A percentile compares a stretch with the other conserved stretches of the same genome.
These are phyloP conservation scores for Peromyscus eremicus DNA, from an alignment of 2,797 vertebrate species.

Conservation along the genomic window DNA sequence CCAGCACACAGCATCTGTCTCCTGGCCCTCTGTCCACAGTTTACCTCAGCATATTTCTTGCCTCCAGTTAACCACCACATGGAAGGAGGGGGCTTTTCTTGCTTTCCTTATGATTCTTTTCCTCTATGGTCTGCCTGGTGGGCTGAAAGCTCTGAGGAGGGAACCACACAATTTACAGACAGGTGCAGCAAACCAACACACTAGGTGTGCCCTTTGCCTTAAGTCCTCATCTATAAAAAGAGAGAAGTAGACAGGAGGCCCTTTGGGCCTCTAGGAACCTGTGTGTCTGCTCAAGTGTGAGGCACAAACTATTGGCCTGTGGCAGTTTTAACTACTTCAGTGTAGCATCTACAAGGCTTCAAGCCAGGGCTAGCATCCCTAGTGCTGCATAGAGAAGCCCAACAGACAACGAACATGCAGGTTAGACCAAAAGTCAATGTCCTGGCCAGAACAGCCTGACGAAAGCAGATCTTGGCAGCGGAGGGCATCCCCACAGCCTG, in stretches of 20 bases:
- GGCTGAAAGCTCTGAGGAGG: too few species aligned
- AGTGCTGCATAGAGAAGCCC: not conserved
- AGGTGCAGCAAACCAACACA: not conserved
- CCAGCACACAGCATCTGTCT: too few species aligned
- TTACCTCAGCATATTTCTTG: not conserved
- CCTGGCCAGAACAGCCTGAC: not conserved
- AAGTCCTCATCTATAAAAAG: not conserved
- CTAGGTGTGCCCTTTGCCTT: rapidly evolving
- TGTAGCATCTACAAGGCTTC: not conserved
- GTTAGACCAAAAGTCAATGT: not conserved
- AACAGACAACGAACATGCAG: not conserved
- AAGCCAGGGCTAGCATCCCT: not conserved
- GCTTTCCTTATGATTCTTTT: not conserved
- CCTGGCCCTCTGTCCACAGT: not conserved
- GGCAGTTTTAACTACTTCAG: too few species aligned
- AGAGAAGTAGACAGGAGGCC: not conserved
- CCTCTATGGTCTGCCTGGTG: not conserved
- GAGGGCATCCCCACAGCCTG: not conserved
- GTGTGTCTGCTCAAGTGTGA: not conserved
- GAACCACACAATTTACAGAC: not conserved
- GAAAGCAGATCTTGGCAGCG: not conserved
- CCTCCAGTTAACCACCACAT: not conserved
- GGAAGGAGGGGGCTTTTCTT: not conserved
- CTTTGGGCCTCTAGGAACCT: not conserved
- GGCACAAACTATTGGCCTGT: not conserved